A percentile compares a stretch with the other conserved stretches of the same genome.
Evolutionary conservation across 2,888 invertebrate species (phyloP).

Genomic region (Elysia crispata): DNA sequence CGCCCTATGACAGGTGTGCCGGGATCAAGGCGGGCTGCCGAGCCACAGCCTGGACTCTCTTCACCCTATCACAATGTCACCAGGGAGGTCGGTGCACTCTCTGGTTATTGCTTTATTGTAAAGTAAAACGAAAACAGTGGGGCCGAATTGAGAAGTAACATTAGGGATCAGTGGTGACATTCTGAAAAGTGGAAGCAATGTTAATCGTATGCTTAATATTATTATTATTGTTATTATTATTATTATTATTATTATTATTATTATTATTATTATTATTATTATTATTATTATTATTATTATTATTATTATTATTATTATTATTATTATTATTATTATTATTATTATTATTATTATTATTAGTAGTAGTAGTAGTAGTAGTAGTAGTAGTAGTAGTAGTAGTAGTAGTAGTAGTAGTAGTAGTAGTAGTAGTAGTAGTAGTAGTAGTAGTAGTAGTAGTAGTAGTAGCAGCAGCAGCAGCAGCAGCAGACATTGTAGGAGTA

Average conservation of each 20-base stretch:
- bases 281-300: no score
- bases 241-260: no score
- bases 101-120: background rate
- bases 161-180: background rate
- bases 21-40: conserved; percentile 33
- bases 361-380: conserved; percentile 1
- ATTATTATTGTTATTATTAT: no score
- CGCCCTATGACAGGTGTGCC: conserved; percentile 33
- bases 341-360: no score
- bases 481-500: no score
- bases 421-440: background rate
- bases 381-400: background rate
- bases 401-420: background rate
- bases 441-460: no score
- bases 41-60: conserved; percentile 32
- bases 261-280: no score
- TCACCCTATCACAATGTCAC: conserved; percentile 9
- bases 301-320: no score
- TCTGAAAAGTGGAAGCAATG: conserved; percentile 5
- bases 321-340: no score
- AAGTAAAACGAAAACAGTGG: background rate
- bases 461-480: background rate
- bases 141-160: background rate
- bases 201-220: no score
- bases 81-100: no score